Base-by-base conservation (phyloP, 92 coral and sea anemone species). In the Montipora capitata region DNA sequence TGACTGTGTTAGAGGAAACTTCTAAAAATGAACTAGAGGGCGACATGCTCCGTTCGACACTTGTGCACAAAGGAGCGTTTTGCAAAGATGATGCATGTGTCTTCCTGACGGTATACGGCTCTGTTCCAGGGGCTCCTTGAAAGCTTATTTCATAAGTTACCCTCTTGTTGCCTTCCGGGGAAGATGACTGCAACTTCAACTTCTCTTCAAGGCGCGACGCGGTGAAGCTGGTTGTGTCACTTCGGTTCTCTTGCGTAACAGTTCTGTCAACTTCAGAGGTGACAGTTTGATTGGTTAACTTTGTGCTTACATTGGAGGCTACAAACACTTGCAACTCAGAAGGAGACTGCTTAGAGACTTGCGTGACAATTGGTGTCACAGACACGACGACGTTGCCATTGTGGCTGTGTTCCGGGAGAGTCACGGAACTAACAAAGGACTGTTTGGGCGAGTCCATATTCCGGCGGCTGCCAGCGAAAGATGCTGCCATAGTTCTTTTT, bases 1-100 rank as follows among this genome's bases (percentile, higher is more conserved):
- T 85, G 74, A 85, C 82, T 13, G 75, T 54, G 76, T 85, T 85
- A 48, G 58, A 64, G 75, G 82, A 64, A 65, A 69, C 71, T 18
- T 91, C 83, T 79, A 78, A 62, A 14, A 85, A 76, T 0, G 89
- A 85, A 16, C 89, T 83, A 5, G 89, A 85, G 4, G 89, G 89
- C 40, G 89, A 74, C 74, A 85, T 74, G 0, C 87, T 67, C 62
- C 10, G 40, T 4, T 13, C 59, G 0, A 8, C 85, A 44, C 78
- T 44, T 48, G 52, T 5, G 51, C 27, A 8, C 18, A n/a, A 10
- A 5, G 79, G 87, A 51, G 7, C 80, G 49, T n/a, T 59, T 48
- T 72, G 79, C 20, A 44, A 43, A 6, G 62, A 45, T 4, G 72
- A 45, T 12, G 38, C 14, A 43, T 70, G 42, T 42, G 72, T 17